A percentile compares a stretch with the other conserved stretches of the same genome.
Conservation (phyloP, 2,113 vertebrate genomes). For the Mellivora capensis region DNA sequence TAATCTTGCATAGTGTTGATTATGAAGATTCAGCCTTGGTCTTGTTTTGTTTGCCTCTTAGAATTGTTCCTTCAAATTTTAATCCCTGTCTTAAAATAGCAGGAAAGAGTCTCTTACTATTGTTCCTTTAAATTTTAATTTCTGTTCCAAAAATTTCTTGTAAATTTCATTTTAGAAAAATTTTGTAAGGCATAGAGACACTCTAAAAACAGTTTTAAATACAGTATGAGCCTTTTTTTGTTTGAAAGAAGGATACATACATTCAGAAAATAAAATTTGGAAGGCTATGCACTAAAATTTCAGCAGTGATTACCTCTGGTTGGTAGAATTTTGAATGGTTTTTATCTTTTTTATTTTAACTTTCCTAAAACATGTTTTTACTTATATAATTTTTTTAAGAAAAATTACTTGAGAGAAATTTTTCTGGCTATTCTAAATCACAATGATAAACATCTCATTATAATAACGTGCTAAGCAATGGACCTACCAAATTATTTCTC, state of each 20-base stretch:
- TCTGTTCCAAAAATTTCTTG: neutral
- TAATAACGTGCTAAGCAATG: neutral
- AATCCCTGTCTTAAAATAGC: neutral
- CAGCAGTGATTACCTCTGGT: neutral
- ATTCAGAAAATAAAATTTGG: slow-evolving; percentile 15
- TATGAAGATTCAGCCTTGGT: neutral
- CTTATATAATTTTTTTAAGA: neutral
- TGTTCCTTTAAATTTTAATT: slow-evolving; percentile 15
- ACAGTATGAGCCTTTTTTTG: neutral
- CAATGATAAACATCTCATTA: slow-evolving; percentile 2
- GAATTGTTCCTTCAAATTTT: slow-evolving; percentile 14
- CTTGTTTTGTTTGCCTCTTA: neutral
- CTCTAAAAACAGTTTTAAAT: neutral
- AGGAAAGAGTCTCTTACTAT: neutral
- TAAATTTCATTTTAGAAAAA: neutral
- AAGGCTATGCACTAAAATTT: neutral
- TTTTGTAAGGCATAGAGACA: neutral
- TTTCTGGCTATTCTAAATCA: neutral
- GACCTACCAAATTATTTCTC: neutral
- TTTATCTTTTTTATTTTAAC: slow-evolving; percentile 6
- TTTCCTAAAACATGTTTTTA: slow-evolving; percentile 22
- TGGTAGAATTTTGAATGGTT: neutral
- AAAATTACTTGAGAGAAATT: slow-evolving; percentile 28
- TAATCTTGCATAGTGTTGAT: neutral
- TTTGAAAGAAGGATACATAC: neutral